Conservation (phyloP, 2,113 vertebrate species). For the Pygoscelis adeliae region DNA sequence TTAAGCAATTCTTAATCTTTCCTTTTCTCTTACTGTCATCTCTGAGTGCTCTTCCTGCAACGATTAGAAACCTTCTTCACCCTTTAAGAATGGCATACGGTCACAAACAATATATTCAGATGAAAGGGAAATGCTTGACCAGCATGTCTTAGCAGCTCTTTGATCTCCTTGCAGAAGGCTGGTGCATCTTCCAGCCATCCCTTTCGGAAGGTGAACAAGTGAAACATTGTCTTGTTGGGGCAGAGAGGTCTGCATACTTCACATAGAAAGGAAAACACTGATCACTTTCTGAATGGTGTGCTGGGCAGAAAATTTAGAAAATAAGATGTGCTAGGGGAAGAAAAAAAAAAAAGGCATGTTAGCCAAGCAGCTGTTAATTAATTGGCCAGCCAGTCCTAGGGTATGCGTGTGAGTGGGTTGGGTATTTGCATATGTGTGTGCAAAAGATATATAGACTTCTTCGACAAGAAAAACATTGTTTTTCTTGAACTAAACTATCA, state of each 20-base stretch:
- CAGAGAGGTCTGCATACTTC: slow-evolving; percentile 50
- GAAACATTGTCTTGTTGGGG: slow-evolving; percentile 49
- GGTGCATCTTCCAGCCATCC: slow-evolving; percentile 42
- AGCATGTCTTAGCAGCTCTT: slow-evolving; percentile 41
- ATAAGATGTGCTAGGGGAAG: not conserved
- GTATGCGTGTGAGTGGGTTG: rapidly evolving
- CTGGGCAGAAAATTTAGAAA: not conserved
- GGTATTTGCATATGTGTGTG: not conserved
- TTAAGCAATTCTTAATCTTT: slow-evolving; percentile 18
- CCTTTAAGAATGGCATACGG: not conserved
- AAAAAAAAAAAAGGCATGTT: not conserved
- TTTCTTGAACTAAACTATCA: not conserved
- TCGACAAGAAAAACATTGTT: not conserved
- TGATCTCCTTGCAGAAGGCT: slow-evolving; percentile 56
- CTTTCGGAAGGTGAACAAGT: slow-evolving; percentile 31
- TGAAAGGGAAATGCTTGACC: slow-evolving; percentile 63
- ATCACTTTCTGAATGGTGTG: not conserved
- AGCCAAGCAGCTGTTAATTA: not conserved
- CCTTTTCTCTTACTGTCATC: slow-evolving; percentile 25
- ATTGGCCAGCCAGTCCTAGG: too few species aligned
- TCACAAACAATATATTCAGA: slow-evolving; percentile 59
- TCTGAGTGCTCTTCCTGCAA: not conserved
- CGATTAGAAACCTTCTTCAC: slow-evolving; percentile 60
- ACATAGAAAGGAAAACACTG: not conserved
- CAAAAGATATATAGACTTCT: not conserved